Evolutionary conservation across 2,888 invertebrate genomes (phyloP), one percentile per base, ranked within the genome.

Genomic region (Agrotis exclamationis): DNA sequence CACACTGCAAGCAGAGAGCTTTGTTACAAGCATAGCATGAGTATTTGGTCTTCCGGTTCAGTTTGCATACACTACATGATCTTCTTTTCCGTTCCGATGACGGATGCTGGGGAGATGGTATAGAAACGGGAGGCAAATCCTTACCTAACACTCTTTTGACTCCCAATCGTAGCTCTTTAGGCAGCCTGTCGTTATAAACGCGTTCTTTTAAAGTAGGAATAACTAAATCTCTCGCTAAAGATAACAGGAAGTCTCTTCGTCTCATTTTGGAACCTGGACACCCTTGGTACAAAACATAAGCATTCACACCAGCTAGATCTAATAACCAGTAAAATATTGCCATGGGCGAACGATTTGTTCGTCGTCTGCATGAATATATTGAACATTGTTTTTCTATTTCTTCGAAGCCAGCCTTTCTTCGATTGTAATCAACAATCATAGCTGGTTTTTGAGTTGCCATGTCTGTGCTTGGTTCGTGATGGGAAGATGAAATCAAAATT

Each of bases 271-370:
- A 11, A 33, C 11, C 45, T 47, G n/a, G 11, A 22, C n/a, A 69
- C 53, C 22, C n/a, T 70, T 68, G 53, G 53, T 69, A 69, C 22
- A 68, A 54, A 13, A 54, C 53, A 33, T 68, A 47, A 14, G 45
- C 70, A 20, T 70, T 68, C 22, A 47, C 14, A 45, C 57, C 20
- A 20, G 48, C 57, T 28, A 70, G 22, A 70, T 70, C 28, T 16
- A 70, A 70, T 22, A 58, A 44, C 28, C 48, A 54, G 70, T 68
- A 68, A 54, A 68, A 68, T 54, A 68, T n/a, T 47, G 33, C 22
- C 33, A 16, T 11, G 45, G 70, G 1, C 69, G 69, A 69, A 22
- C 22, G 69, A 33, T 53, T 2, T 16, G 68, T 47, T n/a, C 13
- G 69, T 54, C 68, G 70, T n/a, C 33, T 22, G 24, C 53, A 54